Conservation (phyloP, 2,888 invertebrate genomes). For the Flabesymbios commensalis region DNA sequence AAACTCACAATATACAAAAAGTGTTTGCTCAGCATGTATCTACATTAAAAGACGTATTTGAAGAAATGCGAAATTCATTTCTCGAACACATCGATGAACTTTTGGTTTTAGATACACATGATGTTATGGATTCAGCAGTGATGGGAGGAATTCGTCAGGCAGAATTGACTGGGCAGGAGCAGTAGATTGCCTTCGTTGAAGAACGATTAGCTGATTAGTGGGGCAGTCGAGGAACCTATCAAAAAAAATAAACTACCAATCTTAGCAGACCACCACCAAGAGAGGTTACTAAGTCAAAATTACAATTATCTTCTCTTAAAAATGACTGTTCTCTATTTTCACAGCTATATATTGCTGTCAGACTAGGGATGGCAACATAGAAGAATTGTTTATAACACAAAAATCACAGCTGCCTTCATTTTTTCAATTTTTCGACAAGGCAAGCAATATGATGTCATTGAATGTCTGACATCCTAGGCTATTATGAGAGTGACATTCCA, state of each 20-base stretch:
- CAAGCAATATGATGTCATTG: too few species aligned
- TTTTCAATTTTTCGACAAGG: too few species aligned
- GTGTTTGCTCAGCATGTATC: neutral
- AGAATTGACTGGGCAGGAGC: neutral
- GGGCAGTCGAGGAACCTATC: neutral
- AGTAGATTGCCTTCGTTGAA: neutral
- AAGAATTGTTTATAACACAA: conserved; percentile 22
- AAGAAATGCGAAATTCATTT: conserved; percentile 2
- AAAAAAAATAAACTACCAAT: neutral
- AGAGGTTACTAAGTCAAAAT: neutral
- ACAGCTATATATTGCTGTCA: conserved; percentile 18
- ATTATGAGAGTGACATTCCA: neutral
- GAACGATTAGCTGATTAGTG: neutral
- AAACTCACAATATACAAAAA: neutral
- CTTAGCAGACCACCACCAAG: neutral
- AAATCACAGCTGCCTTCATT: conserved; percentile 19
- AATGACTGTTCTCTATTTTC: conserved; percentile 13
- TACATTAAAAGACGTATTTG: neutral
- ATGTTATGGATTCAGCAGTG: neutral
- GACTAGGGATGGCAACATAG: conserved; percentile 19
- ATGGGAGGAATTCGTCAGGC: neutral
- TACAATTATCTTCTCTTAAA: conserved; percentile 3
- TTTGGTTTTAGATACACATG: neutral
- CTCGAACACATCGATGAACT: conserved; percentile 1
- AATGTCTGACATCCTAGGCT: conserved; percentile 16